phyloP scores from a whole-genome alignment of 53 echinoderm and acorn worm species.

The Hippasteria phrygiana region DNA sequence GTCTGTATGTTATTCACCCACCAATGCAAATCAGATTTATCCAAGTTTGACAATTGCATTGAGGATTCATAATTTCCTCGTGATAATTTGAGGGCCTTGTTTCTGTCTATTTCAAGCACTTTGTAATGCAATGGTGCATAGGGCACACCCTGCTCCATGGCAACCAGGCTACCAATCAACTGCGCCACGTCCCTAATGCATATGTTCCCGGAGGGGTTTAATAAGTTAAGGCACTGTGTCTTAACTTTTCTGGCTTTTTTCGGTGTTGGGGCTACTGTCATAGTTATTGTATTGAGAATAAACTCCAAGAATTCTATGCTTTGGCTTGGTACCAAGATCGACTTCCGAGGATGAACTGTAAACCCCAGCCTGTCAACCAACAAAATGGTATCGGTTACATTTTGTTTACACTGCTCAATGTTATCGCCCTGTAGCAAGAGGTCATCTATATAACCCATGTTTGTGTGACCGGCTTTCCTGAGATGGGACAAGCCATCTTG shows the following conservation, averaged over 20 bases:
- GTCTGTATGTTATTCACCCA: slow-evolving; percentile 45
- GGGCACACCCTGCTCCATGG: slow-evolving; percentile 32
- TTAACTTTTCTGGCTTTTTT: slow-evolving; percentile 14
- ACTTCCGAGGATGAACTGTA: slow-evolving; percentile 37
- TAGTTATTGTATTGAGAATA: slow-evolving; percentile 49
- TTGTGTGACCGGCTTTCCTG: neutral
- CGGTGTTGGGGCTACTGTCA: slow-evolving; percentile 40
- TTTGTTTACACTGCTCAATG: slow-evolving; percentile 1
- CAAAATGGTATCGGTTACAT: neutral
- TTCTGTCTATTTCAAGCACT: slow-evolving; percentile 41
- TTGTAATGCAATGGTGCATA: slow-evolving; percentile 61
- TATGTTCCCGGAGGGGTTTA: neutral
- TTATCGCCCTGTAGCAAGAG: slow-evolving; percentile 19
- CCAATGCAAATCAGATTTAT: slow-evolving; percentile 36
- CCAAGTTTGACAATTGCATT: slow-evolving; percentile 6
- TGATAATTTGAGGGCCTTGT: slow-evolving; percentile 15
- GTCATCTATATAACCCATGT: slow-evolving; percentile 60
- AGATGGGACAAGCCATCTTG: slow-evolving; percentile 35
- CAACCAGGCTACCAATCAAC: slow-evolving; percentile 62
- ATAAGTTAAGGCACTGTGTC: slow-evolving; percentile 11
- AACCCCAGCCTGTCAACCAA: slow-evolving; percentile 1
- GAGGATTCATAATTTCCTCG: slow-evolving; percentile 44
- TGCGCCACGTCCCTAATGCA: slow-evolving; percentile 54
- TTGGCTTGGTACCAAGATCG: slow-evolving; percentile 22
- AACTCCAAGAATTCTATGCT: slow-evolving; percentile 35